Base-by-base conservation (phyloP, 2,888 invertebrate species). In the Incurvaria masculella region DNA sequence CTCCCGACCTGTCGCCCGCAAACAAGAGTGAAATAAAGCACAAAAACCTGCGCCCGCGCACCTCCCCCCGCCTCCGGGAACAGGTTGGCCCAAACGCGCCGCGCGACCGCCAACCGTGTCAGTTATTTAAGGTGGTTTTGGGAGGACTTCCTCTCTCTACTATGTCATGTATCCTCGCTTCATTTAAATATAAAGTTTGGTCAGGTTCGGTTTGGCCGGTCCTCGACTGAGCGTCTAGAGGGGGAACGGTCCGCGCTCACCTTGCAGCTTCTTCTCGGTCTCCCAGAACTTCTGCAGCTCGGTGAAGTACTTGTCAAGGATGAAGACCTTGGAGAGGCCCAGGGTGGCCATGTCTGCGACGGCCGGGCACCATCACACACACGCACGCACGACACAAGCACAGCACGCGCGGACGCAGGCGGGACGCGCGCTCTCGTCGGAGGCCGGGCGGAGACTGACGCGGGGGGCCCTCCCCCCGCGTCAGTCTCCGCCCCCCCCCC, bases 261-360 rank as follows among this genome's bases (percentile, higher is more conserved):
- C 96, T 88, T 93, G 91, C 66, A 94, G 82, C 80, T 94, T 94
- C 81, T 94, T 94, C 79, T 96, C 96, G 54, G 94, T 93, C 80
- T 94, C 94, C 92, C 94, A 93, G 81, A 94, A 93, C 81, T 95
- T 95, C 74, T 94, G 94, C 75, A 96, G 83, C 81, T 95, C 95
- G 59, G 93, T 94, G 81, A 95, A 95, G 80, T 95, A 95, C 79
- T 95, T 95, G 87, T 95, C 95, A 84, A 95, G 86, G 74, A 95
- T 95, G 86, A 94, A 95, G 78, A 94, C 94, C 84, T 95, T 95
- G 71, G 94, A 94, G 65, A 94, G 89, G 83, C 94, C 94, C 81
- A 94, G 85, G 78, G 94, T 94, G 85, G 94, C 94, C 94, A 94
- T 94, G 79, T 69, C 75, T 71, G 66, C 66, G 66, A 61, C 66